These are phyloP conservation scores for Melangyna quadrimaculata DNA, from an alignment of 2,888 invertebrate species.

Conservation along the genomic window DNA sequence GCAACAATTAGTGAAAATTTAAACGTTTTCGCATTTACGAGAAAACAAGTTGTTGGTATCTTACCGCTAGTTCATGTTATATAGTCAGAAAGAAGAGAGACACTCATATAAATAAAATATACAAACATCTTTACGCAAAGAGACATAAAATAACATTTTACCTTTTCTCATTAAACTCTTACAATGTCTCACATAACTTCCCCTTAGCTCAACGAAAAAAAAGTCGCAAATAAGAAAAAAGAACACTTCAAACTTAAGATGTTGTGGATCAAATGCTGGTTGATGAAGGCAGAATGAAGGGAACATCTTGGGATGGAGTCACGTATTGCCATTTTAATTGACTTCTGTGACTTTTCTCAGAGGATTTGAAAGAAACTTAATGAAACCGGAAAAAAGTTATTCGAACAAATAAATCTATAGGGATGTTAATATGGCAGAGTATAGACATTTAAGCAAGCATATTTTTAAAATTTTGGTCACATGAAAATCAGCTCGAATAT, in stretches of 20 bases:
- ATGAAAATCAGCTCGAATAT: not conserved
- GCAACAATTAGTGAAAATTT: conserved; percentile 80
- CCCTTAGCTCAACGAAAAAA: not conserved
- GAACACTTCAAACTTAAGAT: conserved; percentile 39
- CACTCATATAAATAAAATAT: not conserved
- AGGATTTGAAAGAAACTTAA: conserved; percentile 53
- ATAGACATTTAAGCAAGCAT: not conserved
- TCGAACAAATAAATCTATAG: not conserved
- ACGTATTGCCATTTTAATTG: conserved; percentile 80
- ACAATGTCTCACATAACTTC: not conserved
- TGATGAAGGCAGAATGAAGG: not conserved
- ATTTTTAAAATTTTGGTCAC: not conserved
- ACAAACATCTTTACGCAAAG: not conserved
- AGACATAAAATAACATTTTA: conserved; percentile 28
- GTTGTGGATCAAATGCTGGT: conserved; percentile 25
- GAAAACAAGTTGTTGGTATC: conserved; percentile 78
- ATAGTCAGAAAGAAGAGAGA: not conserved
- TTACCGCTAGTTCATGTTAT: not conserved
- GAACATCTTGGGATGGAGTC: conserved; percentile 73
- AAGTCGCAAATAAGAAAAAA: not conserved
- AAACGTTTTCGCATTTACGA: conserved; percentile 80
- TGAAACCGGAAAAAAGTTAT: conserved; percentile 34
- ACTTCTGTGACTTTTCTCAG: conserved; percentile 74
- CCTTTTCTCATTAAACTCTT: conserved; percentile 41
- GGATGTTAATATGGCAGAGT: not conserved